Percentiles rank a stretch among this genome's conserved stretches.
Evolutionary conservation across 2,113 vertebrate genomes (phyloP).

Genomic region (Scortum barcoo): DNA sequence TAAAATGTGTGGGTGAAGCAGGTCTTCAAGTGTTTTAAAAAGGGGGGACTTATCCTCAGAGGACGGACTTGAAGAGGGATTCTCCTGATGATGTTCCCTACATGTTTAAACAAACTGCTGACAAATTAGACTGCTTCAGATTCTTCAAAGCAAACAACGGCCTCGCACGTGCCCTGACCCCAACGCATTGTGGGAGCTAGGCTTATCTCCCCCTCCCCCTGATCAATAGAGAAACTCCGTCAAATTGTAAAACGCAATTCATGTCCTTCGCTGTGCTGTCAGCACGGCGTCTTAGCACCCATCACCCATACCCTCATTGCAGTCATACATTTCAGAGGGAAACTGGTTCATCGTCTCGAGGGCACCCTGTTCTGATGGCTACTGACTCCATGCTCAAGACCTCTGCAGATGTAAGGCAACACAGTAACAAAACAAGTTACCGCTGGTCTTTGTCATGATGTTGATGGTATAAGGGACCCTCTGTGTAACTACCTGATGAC

Average conservation of each 20-base stretch:
- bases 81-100: constrained; percentile 40
- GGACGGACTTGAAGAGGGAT: constrained; percentile 40
- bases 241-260: constrained; percentile 71
- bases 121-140: constrained; percentile 70
- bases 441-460: constrained; percentile 2
- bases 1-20: constrained; percentile 65
- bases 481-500: constrained; percentile 18
- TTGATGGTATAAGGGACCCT: constrained; percentile 1
- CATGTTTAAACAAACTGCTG: constrained; percentile 69
- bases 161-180: constrained; percentile 73
- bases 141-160: constrained; percentile 64
- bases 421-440: constrained; percentile 3
- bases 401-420: constrained; percentile 29
- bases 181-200: constrained; percentile 67
- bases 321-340: constrained; percentile 48
- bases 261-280: constrained; percentile 30
- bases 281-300: constrained; percentile 18
- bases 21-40: constrained; percentile 75
- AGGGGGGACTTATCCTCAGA: constrained; percentile 40
- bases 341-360: constrained; percentile 34
- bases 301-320: constrained; percentile 44
- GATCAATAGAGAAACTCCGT: constrained; percentile 66
- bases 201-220: constrained; percentile 48
- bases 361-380: constrained; percentile 31
- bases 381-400: constrained; percentile 35